These are phyloP conservation scores for Neotragus pygmaeus DNA, from an alignment of 2,113 vertebrate genomes.

Conservation along the genomic window DNA sequence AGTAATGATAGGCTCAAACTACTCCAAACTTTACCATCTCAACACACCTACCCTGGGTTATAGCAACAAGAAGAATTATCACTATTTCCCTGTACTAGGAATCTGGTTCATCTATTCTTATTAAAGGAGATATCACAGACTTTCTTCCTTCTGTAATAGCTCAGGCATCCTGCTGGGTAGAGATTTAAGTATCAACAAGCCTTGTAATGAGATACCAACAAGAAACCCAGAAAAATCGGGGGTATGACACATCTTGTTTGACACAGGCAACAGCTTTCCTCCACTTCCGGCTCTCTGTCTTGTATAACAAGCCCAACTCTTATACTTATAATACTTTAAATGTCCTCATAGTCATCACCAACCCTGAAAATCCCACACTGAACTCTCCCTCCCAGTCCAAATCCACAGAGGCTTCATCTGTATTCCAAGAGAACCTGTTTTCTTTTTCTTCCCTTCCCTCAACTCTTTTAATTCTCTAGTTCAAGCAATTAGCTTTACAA, in stretches of 20 bases:
- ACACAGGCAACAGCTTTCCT: not conserved
- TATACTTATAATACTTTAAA: not conserved
- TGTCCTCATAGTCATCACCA: not conserved
- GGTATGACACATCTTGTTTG: not conserved
- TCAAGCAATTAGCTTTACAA: slow-evolving; percentile 74
- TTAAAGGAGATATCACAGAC: not conserved
- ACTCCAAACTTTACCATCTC: not conserved
- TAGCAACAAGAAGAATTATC: not conserved
- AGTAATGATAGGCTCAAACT: not conserved
- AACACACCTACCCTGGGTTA: not conserved
- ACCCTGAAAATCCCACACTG: not conserved
- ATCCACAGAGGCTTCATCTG: slow-evolving; percentile 37
- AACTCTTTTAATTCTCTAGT: slow-evolving; percentile 59
- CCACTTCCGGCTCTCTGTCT: not conserved
- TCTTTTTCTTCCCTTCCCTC: slow-evolving; percentile 40
- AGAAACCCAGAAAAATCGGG: not conserved
- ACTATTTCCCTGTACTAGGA: not conserved
- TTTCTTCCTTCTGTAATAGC: not conserved
- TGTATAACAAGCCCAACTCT: not conserved
- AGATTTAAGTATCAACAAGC: not conserved
- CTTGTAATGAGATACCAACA: not conserved
- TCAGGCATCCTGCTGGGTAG: not conserved
- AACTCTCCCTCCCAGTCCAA: not conserved
- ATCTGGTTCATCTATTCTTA: not conserved
- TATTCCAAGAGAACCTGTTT: slow-evolving; percentile 54